Conservation (phyloP, 1,140 invertebrate genomes). For the Muscidifurax raptorellus region DNA sequence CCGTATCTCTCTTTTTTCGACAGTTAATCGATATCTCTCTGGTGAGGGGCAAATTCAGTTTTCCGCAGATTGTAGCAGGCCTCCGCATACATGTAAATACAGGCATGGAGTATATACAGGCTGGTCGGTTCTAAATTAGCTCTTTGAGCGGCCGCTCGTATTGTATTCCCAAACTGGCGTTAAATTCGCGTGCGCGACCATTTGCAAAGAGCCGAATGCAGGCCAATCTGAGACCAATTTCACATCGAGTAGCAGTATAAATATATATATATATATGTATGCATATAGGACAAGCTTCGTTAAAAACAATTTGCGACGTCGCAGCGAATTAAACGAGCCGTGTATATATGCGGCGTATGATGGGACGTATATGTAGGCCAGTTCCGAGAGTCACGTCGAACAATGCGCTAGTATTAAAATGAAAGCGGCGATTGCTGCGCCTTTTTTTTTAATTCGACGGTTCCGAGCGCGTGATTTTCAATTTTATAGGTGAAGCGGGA, state of each 20-base stretch:
- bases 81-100: conserved; percentile 14
- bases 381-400: neutral
- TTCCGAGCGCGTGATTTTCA: neutral
- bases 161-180: conserved; percentile 15
- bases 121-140: neutral
- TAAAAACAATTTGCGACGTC: conserved; percentile 18
- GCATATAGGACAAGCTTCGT: neutral
- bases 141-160: conserved; percentile 12
- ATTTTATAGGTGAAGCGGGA: neutral
- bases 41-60: conserved; percentile 6
- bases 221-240: conserved; percentile 25
- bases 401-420: neutral
- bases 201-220: neutral
- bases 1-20: neutral
- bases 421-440: neutral
- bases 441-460: neutral
- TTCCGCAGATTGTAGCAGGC: neutral
- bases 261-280: no score
- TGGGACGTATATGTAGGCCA: neutral
- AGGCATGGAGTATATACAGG: neutral
- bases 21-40: conserved; percentile 17
- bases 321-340: conserved; percentile 5
- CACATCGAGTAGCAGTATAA: neutral
- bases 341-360: neutral
- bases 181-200: neutral